Evolutionary conservation across 2,113 vertebrate species (phyloP).

Genomic region (Silurus asotus): DNA sequence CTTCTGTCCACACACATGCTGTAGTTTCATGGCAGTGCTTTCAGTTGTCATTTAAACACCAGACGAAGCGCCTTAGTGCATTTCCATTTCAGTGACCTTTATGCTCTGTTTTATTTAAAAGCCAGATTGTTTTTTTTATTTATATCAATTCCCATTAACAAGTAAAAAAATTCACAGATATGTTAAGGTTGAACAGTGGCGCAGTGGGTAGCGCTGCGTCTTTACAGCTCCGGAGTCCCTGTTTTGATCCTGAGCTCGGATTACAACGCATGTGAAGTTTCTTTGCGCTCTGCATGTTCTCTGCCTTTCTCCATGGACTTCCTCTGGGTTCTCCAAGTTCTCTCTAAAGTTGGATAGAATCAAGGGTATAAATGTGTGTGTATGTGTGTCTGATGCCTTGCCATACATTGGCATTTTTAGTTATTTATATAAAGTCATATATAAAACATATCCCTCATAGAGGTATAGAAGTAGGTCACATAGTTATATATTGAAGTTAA

Average conservation of each 20-base stretch:
- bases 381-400: background rate
- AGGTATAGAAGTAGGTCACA: too few relatives aligned
- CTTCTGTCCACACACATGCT: slow-evolving; percentile 57
- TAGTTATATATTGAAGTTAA: background rate
- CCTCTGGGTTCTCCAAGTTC: background rate
- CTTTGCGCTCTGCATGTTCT: background rate
- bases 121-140: background rate
- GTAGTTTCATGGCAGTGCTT: slow-evolving; percentile 58
- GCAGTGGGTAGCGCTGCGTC: too few relatives aligned
- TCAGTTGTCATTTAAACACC: slow-evolving; percentile 8
- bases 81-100: background rate
- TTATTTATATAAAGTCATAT: background rate
- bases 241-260: background rate
- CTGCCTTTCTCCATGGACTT: background rate
- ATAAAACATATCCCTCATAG: too few relatives aligned
- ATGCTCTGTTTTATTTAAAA: background rate
- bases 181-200: background rate
- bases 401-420: background rate
- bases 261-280: background rate
- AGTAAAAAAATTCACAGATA: background rate
- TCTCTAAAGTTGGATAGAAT: background rate
- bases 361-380: background rate
- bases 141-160: background rate
- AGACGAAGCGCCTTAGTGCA: background rate
- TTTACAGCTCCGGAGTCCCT: background rate